phyloP scores from a whole-genome alignment of 2,113 vertebrate genomes.

The Oenanthe oenanthe region DNA sequence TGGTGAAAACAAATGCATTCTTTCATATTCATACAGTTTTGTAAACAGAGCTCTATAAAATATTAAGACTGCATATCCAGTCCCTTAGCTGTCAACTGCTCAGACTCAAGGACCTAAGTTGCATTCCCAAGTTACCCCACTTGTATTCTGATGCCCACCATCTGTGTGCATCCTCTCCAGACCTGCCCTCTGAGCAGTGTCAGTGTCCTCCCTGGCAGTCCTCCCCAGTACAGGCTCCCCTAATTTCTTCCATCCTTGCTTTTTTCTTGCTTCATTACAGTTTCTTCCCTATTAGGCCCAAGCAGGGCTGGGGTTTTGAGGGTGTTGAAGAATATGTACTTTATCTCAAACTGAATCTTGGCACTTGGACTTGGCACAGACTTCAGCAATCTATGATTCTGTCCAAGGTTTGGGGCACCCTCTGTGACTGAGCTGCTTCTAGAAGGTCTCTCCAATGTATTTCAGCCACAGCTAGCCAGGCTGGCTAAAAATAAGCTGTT shows the following conservation, averaged over 20 bases:
- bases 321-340: neutral
- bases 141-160: neutral
- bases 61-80: neutral
- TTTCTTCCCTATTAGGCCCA: conserved; percentile 9
- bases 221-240: neutral
- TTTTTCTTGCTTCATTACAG: neutral
- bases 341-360: neutral
- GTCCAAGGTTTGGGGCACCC: neutral
- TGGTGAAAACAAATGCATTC: neutral
- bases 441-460: neutral
- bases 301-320: neutral
- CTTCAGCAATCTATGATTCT: neutral
- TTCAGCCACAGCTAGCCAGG: neutral
- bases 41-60: neutral
- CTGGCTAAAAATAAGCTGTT: neutral
- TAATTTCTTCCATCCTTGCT: neutral
- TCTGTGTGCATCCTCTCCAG: neutral
- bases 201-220: neutral
- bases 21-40: neutral
- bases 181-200: neutral
- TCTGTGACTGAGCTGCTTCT: neutral
- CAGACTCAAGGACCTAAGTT: neutral
- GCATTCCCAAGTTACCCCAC: neutral
- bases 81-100: neutral
- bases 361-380: neutral